Evolutionary conservation across 2,888 invertebrate species (phyloP).

Genomic region (Drosophila atroscutellata): DNA sequence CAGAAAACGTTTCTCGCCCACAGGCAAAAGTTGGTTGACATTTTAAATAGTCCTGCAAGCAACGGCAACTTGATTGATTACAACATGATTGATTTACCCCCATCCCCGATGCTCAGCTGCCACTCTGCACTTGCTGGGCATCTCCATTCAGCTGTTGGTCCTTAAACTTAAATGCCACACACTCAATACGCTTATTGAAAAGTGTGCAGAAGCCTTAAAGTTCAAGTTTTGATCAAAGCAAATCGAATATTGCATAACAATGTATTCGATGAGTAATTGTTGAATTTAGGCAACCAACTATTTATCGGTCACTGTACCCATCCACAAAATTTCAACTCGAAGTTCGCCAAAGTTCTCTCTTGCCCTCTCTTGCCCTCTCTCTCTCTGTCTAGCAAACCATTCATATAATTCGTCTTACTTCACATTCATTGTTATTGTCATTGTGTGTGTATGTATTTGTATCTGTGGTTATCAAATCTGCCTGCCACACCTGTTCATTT

Average conservation of each 20-base stretch:
- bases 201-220: neutral
- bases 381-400: constrained; percentile 19
- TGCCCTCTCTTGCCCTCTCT: constrained; percentile 21
- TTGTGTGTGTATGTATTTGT: neutral
- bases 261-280: no score
- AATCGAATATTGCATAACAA: neutral
- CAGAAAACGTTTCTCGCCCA: constrained; percentile 3
- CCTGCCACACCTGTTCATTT: constrained; percentile 18
- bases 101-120: neutral
- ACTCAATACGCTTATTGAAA: neutral
- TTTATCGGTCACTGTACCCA: constrained; percentile 2
- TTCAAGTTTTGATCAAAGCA: neutral
- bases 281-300: no score
- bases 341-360: constrained; percentile 15
- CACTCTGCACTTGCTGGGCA: neutral
- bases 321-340: constrained; percentile 11
- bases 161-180: neutral
- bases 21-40: constrained; percentile 51
- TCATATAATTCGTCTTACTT: constrained; percentile 27
- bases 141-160: neutral
- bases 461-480: constrained; percentile 18
- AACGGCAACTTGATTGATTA: constrained; percentile 70
- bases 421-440: constrained; percentile 1
- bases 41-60: constrained; percentile 54
- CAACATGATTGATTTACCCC: constrained; percentile 65